Evolutionary conservation across 2,113 vertebrate species (phyloP), one percentile per base, ranked within the genome.

Genomic region (Anser cygnoides): DNA sequence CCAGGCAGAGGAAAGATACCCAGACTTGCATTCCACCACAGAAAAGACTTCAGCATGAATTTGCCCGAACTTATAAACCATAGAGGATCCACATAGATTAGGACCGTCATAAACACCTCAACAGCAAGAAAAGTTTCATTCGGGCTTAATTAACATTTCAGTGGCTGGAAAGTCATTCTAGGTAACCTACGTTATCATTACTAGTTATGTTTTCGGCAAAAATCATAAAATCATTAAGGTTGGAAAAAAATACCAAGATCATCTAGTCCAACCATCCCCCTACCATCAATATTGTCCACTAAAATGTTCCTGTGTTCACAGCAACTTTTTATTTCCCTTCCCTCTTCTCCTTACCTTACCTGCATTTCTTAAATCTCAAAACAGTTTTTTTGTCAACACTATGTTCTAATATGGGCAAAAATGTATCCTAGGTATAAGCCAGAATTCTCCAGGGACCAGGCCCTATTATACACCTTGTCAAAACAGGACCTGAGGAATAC

Each of bases 401-500:
- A 1, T 67, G 12, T 78, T 90, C 39, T 65, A 92, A 37, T 39
- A 68, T 3, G 4, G 52, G 21, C 7, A 86, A 93, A 93, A 91
- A 55, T 10, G 3, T 74, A 81, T 52, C 33, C 28, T 84, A 65
- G 71, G 11, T 8, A 2, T 43, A 93, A 77, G 39, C 49, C 39
- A 31, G 63, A 14, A 6, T 7, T 84, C 79, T 59, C 31, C 35
- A 55, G 46, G 15, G 33, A 89, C 3, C 1, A 52, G 31, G 13
- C 4, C 9, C 15, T 71, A 21, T 33, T 21, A 67, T 5, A 74
- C 3, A 49, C 13, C 28, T 55, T 87, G 57, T 74, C 86, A 88
- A 73, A 93, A 70, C 11, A 90, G 84, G 76, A 63, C 28, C 25
- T 52, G 57, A 93, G 17, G 28, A 90, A 81, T 46, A 84, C 9